Evolutionary conservation across 2,797 vertebrate genomes (phyloP).

Genomic region (Typhlichthys eigenmanni): DNA sequence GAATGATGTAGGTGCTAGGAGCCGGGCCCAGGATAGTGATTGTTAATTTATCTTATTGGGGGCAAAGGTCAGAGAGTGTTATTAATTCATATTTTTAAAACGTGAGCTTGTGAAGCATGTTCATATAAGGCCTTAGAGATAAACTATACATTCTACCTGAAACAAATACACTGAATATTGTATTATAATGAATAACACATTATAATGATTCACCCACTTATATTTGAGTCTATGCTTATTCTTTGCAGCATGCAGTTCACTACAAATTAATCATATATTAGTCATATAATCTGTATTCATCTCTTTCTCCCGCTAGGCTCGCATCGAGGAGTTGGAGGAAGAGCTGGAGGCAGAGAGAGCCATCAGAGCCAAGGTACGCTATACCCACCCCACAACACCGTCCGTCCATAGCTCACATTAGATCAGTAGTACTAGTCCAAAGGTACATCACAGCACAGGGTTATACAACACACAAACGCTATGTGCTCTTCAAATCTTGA

Average conservation of each 20-base stretch:
- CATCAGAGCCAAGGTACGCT: constrained; percentile 79
- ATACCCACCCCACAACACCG: not conserved
- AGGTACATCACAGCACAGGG: not conserved
- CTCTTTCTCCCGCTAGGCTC: constrained; percentile 63
- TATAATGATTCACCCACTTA: constrained; percentile 1
- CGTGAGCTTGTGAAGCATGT: too few relatives aligned
- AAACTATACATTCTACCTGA: too few relatives aligned
- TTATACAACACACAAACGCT: too few relatives aligned
- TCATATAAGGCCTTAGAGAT: too few relatives aligned
- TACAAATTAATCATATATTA: not conserved
- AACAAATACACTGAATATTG: too few relatives aligned
- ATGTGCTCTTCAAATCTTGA: not conserved
- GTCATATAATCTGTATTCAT: constrained; percentile 1
- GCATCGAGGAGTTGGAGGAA: constrained; percentile 84
- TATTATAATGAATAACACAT: too few relatives aligned
- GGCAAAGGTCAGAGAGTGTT: too few relatives aligned
- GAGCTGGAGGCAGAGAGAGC: constrained; percentile 81
- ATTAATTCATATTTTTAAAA: too few relatives aligned
- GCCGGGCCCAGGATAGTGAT: not conserved
- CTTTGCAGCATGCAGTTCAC: constrained; percentile 2
- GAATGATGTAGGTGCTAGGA: constrained; percentile 12
- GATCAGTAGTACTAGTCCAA: not conserved
- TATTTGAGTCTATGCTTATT: constrained; percentile 1
- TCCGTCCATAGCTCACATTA: not conserved
- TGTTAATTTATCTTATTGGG: too few relatives aligned